Evolutionary conservation across 1,140 invertebrate genomes (phyloP).

Genomic region (Coptotermes formosanus): DNA sequence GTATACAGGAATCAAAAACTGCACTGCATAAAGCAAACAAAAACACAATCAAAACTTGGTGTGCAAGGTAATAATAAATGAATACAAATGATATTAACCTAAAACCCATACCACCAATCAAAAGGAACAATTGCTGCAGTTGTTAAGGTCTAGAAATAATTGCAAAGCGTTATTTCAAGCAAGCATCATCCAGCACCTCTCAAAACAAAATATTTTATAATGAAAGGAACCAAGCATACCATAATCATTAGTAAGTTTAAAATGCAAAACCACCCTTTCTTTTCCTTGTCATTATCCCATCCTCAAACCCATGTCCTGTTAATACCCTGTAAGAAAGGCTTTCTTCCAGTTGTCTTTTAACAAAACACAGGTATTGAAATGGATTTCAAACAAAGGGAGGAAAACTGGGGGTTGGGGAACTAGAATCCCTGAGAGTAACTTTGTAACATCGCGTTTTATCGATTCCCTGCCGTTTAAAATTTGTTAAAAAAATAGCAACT

Average conservation of each 20-base stretch:
- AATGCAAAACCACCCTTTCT: slow-evolving; percentile 14
- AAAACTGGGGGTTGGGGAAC: background rate
- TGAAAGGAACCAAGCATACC: slow-evolving; percentile 8
- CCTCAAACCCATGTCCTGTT: slow-evolving; percentile 4
- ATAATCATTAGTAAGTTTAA: background rate
- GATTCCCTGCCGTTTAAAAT: slow-evolving; percentile 3
- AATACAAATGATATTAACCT: background rate
- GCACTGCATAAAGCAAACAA: background rate
- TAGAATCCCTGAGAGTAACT: slow-evolving; percentile 15
- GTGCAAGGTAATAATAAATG: background rate
- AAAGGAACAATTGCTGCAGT: background rate
- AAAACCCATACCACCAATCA: background rate
- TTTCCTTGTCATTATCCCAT: background rate
- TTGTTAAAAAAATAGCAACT: slow-evolving; percentile 5
- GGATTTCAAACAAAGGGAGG: background rate
- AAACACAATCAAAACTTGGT: background rate
- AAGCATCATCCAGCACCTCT: background rate
- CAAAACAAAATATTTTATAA: slow-evolving; percentile 12
- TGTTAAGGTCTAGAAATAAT: background rate
- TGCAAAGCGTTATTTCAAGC: background rate
- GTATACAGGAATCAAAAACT: background rate
- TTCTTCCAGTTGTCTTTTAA: background rate
- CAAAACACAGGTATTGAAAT: slow-evolving; percentile 15
- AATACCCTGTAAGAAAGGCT: slow-evolving; percentile 4
- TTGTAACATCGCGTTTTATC: background rate